Conservation (phyloP, 2,888 invertebrate species). For the Polymixis flavicincta region DNA sequence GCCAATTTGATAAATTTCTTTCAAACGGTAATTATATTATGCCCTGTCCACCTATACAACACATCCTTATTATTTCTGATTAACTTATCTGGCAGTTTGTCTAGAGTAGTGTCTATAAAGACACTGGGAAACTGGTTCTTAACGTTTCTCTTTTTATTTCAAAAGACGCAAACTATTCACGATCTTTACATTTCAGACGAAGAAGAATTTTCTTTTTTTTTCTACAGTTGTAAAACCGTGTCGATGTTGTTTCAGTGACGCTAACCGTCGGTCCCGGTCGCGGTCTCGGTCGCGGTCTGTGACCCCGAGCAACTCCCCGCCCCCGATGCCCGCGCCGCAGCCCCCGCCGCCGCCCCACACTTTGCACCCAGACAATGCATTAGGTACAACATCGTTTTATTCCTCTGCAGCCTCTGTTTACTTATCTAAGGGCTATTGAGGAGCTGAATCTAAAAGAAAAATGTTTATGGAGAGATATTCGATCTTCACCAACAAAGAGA, state of each 20-base stretch:
- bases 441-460: slow-evolving; percentile 8
- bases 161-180: not conserved
- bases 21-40: not conserved
- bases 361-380: slow-evolving; percentile 88
- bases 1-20: not conserved
- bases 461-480: not conserved
- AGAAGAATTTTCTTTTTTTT: not conserved
- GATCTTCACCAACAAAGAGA: slow-evolving; percentile 19
- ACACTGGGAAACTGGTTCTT: not conserved
- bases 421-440: slow-evolving; percentile 15
- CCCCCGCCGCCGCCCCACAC: slow-evolving; percentile 86
- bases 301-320: slow-evolving; percentile 83
- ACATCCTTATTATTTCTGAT: not conserved
- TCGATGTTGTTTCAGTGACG: slow-evolving; percentile 63
- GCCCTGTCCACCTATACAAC: not conserved
- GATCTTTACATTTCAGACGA: slow-evolving; percentile 29
- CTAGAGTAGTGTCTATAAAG: not conserved
- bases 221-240: slow-evolving; percentile 19
- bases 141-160: not conserved
- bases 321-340: slow-evolving; percentile 79
- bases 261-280: slow-evolving; percentile 74
- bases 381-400: slow-evolving; percentile 77
- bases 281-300: slow-evolving; percentile 86
- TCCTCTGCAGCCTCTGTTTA: slow-evolving; percentile 28
- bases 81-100: not conserved